Base-by-base conservation (phyloP, 2,797 vertebrate species). In the Gephyroberyx darwinii region DNA sequence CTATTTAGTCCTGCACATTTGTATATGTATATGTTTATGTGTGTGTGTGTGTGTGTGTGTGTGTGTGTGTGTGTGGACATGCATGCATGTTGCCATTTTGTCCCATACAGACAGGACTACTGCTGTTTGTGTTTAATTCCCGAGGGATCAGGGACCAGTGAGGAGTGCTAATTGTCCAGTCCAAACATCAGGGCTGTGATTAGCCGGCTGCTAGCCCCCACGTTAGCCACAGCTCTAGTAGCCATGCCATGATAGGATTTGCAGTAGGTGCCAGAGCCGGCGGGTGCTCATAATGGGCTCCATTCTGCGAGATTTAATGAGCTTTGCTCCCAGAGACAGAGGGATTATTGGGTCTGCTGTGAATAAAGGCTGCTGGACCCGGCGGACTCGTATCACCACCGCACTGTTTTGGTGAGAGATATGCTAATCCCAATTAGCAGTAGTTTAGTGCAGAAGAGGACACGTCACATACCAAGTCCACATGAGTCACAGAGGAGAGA, bases 321-420 rank as follows among this genome's bases (percentile, higher is more conserved):
- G 91, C 84, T 93, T 92, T 93, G 74, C 88, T 92, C 79, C 75
- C 76, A 86, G 75, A 92, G 86, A 87, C 87, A 86, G 84, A 62
- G 69, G 84, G 89, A 88, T 93, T 92, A 86, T 64, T 62, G 82
- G 75, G 81, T 86, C 74, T 85, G 71, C 78, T 60, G 80, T 81
- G 86, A 83, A 84, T 83, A 83, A 89, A 81, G 84, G 77, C 86
- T 80, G 85, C 78, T 77, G n/a, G 83, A 80, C 80, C 60, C 20
- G 56, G 81, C 86, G 86, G 86, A 65, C 85, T 81, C 79, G 43
- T 85, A 78, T 78, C 50, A 59, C 80, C 64, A 60, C 70, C 37
- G 78, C 74, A 85, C 57, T 88, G 78, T 87, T 90, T 89, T 84
- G 80, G 81, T 82, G 70, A 37, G 41, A 53, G 81, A 87, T 65